Percentiles rank a stretch among this genome's conserved stretches.
Conservation (phyloP, 2,113 vertebrate species). For the Pseudopodoces humilis region DNA sequence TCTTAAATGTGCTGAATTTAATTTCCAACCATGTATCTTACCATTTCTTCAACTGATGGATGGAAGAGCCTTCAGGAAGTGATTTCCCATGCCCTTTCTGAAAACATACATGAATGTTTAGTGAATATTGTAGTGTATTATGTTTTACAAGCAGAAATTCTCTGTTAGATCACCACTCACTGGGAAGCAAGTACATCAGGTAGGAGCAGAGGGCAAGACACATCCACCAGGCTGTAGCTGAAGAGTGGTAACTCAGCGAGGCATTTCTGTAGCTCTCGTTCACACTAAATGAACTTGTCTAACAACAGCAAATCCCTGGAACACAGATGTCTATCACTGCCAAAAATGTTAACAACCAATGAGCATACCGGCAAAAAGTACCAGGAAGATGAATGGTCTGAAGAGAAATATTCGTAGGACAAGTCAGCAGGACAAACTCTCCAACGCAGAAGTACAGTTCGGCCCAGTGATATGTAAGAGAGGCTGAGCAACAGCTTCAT, state of each 20-base stretch:
- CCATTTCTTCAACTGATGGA: background rate
- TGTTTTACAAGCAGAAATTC: background rate
- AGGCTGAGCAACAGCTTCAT: background rate
- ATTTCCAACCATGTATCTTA: background rate
- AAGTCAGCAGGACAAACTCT: background rate
- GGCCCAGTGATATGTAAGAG: background rate
- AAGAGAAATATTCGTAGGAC: background rate
- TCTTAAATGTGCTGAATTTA: background rate
- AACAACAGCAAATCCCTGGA: background rate
- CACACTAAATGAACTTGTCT: background rate
- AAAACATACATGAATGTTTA: background rate
- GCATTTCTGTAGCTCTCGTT: background rate
- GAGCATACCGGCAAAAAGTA: background rate
- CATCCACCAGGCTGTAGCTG: fast-evolving
- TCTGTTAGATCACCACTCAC: background rate
- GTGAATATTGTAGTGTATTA: background rate
- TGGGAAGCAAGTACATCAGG: background rate
- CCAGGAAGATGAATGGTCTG: background rate
- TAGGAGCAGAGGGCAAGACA: background rate
- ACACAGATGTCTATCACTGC: background rate
- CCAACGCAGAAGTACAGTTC: background rate
- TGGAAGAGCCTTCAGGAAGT: background rate
- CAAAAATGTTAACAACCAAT: background rate
- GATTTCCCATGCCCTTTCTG: background rate
- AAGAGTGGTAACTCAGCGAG: background rate